Evolutionary conservation across 1,140 invertebrate genomes (phyloP).

Genomic region (Tetragnatha versicolor): DNA sequence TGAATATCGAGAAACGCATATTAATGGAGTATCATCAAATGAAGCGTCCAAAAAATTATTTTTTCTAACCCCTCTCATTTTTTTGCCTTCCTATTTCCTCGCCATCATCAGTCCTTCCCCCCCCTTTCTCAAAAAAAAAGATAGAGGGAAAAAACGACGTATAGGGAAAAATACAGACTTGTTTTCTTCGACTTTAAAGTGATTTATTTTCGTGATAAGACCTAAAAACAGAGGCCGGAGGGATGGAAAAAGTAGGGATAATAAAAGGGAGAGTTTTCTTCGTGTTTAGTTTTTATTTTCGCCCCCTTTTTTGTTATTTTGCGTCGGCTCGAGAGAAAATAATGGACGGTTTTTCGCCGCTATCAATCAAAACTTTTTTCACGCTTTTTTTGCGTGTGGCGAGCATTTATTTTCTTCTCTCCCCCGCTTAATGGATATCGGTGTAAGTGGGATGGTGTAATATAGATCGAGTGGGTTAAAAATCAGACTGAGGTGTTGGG

Average conservation of each 20-base stretch:
- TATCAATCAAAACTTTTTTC: slow-evolving; percentile 41
- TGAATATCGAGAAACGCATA: slow-evolving; percentile 33
- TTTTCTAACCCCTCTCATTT: background rate
- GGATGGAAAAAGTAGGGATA: background rate
- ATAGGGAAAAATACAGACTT: slow-evolving; percentile 22
- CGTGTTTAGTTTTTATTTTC: slow-evolving; percentile 11
- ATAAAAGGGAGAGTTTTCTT: slow-evolving; percentile 28
- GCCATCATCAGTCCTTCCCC: background rate
- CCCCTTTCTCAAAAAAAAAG: slow-evolving; percentile 15
- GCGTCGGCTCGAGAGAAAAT: slow-evolving; percentile 17
- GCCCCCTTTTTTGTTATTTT: background rate
- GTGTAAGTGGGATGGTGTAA: too few relatives aligned
- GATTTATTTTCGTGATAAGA: slow-evolving; percentile 47
- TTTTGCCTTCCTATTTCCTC: background rate
- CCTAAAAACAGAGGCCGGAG: slow-evolving; percentile 29
- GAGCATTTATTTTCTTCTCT: too few relatives aligned
- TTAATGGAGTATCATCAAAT: slow-evolving; percentile 27
- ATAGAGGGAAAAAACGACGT: too few relatives aligned
- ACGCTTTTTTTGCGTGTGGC: background rate
- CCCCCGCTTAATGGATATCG: too few relatives aligned
- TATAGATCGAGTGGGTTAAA: too few relatives aligned
- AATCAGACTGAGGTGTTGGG: too few relatives aligned
- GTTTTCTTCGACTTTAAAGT: slow-evolving; percentile 44
- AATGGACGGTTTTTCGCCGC: slow-evolving; percentile 37
- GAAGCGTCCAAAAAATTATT: slow-evolving; percentile 31